Evolutionary conservation across 2,888 invertebrate species (phyloP), one percentile per base, ranked within the genome.

Genomic region (Caradrina kadenii): DNA sequence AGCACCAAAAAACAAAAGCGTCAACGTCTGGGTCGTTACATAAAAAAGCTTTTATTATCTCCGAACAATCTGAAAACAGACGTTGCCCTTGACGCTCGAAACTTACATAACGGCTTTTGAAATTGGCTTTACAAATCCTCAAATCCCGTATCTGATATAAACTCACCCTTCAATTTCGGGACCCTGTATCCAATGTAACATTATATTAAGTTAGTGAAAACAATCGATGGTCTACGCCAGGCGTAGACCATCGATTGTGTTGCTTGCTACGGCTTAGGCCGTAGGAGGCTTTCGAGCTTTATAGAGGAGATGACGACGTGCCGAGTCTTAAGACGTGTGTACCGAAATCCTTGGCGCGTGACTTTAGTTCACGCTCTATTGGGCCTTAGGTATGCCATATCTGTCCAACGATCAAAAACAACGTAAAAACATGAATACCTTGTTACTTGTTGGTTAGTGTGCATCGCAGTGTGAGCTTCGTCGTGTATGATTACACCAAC

Each of bases 281-380:
- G 59, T 53, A 53, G 64, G 56, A 74, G 69, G 81, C 63, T 74
- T 73, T 81, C 35, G 75, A 75, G 82, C 78, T 79, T 81, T 84
- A 73, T 74, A 77, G 69, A 70, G 50, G 53, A 72, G 79, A 79
- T 82, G 74, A 79, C 50, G 65, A 73, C 61, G 66, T 79, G 71
- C 83, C 76, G 84, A 86, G 86, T 87, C 82, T 82, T 83, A 84
- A 80, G 87, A 90, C 89, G 92, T 93, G 92, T 91, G 92, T 90
- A 89, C 89, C 84, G 87, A 91, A 93, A 91, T 91, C 92, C 89
- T 90, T 90, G 91, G 91, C 93, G 93, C 95, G 95, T 94, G 94
- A 94, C 95, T 94, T 86, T 87, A 79, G 88, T 92, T 93, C 91
- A 92, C 92, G 94, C 93, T 91, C 88, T 90, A 94, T 94, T 90